Base-by-base conservation (phyloP, 2,797 vertebrate species). In the Catamblyrhynchus diadema region DNA sequence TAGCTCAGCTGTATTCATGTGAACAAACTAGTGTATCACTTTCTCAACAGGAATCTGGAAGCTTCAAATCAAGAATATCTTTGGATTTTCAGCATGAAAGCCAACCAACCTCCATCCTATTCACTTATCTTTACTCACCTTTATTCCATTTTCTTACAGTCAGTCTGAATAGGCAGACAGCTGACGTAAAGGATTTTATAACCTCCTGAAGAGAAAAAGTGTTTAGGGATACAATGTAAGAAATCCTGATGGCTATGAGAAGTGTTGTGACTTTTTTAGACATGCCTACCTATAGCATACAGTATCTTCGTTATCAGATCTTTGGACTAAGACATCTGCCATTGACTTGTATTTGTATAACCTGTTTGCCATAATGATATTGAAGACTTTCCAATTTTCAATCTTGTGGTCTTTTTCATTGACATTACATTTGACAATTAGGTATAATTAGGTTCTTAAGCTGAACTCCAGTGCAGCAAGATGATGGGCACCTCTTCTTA, bases 71-170 rank as follows among this genome's bases (percentile, higher is more conserved):
- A 65, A 86, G 12, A 73, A 45, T 70, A 44, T 59, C 2, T 73
- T 84, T 54, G 4, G 7, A 44, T 59, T 90, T 83, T 78, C 32
- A 45, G 5, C 20, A 24, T 8, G 30, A 81, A 48, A 88, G 12
- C 3, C 21, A 67, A 22, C 1, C 14, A 64, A 22, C 1, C 6
- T 33, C 32, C 28, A 48, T 28, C n/a, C 59, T 74, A 59, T 32
- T 57, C 1, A 0, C 5, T 6, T 15, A 10, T 22, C 20, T 81
- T 77, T 85, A 2, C 12, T 50, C n/a, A 50, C 6, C 0, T 2
- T 50, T 64, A 30, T 66, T 85, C 50, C 8, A 15, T 35, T 21
- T 2, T 39, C 39, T 71, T 54, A 42, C 9, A 51, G 14, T 6
- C 54, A 41, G 23, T 23, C 30, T 69, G 21, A 61, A 42, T 17